A percentile compares a stretch with the other conserved stretches of the same genome.
Conservation (phyloP, 2,113 vertebrate species). For the Elaphurus davidianus region DNA sequence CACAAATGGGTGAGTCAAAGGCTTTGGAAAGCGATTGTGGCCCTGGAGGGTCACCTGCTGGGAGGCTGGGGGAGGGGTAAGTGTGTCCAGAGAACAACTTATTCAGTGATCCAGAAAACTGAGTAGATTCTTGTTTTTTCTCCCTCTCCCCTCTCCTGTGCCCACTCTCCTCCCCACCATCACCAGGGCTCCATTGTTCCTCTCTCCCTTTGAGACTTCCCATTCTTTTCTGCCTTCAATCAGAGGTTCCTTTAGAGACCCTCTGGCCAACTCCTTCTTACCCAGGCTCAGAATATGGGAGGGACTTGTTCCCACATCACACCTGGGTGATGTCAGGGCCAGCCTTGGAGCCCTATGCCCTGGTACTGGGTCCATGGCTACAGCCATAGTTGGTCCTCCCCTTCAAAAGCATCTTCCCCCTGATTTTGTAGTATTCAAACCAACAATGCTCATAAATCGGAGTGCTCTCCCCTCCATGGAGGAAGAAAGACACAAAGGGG, state of each 20-base stretch:
- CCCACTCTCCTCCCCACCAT: not conserved
- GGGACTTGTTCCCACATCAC: not conserved
- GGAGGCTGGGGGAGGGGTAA: not conserved
- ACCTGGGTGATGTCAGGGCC: not conserved
- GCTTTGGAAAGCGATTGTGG: not conserved
- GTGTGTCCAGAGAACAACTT: not conserved
- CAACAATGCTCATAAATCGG: not conserved
- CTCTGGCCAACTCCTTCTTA: not conserved
- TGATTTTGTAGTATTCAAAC: not conserved
- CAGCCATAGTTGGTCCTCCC: not conserved
- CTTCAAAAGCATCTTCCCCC: not conserved
- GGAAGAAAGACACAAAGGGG: not conserved
- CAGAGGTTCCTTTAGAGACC: not conserved
- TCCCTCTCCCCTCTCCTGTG: not conserved
- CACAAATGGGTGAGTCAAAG: not conserved
- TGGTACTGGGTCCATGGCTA: not conserved
- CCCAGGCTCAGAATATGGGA: not conserved
- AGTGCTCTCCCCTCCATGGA: not conserved
- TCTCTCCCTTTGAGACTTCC: not conserved
- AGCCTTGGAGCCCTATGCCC: not conserved
- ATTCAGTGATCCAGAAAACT: not conserved
- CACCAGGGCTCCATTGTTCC: not conserved
- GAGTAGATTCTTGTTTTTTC: not conserved
- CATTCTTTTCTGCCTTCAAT: not conserved
- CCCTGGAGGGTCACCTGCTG: not conserved